Base-by-base conservation (phyloP, 2,888 invertebrate genomes). In the Cistogaster globosa region DNA sequence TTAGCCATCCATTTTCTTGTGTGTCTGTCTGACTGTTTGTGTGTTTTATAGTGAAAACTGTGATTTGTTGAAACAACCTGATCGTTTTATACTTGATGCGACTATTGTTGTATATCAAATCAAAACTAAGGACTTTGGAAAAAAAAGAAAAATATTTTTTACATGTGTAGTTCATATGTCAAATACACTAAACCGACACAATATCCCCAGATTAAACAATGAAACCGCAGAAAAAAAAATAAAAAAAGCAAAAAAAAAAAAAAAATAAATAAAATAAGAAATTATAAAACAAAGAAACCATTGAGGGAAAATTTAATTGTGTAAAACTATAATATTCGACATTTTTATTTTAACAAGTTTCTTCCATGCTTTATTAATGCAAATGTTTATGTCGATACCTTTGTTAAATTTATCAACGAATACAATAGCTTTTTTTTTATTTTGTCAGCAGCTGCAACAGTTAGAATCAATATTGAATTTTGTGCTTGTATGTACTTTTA, bases 161-260 rank as follows among this genome's bases (percentile, higher is more conserved):
- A n/a, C 38, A 60, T 76, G 65, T 84, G 65, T 72, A 81, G 85
- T 75, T 85, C 85, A 85, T 79, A 75, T 75, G 82, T 78, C 85
- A 85, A 79, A 71, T 82, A 71, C 85, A 75, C 60, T 55, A 78
- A 78, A 75, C 60, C 55, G 75, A 78, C 77, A 78, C 82, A 67
- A 75, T 82, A 79, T 85, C 75, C 78, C 48, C 18, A 69, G 74
- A 82, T 78, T 78, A 78, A 82, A 71, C 81, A 82, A 82, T 85
- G 65, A 82, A 82, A 75, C 69, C 69, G 62, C 65, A 78, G 55
- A 78, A 62, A 68, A 60, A n/a, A 65, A 51, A 65, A 51, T 22
- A n/a, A 53, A 38, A 53, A 36, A n/a, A 32, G 6, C 38, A 38
- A 65, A 51, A 74, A 62, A n/a, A 57, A 16, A 20, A 57, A 45